Evolutionary conservation across 35 echinoderm and acorn worm species (phyloP).

Genomic region (Stichopus chloronotus): DNA sequence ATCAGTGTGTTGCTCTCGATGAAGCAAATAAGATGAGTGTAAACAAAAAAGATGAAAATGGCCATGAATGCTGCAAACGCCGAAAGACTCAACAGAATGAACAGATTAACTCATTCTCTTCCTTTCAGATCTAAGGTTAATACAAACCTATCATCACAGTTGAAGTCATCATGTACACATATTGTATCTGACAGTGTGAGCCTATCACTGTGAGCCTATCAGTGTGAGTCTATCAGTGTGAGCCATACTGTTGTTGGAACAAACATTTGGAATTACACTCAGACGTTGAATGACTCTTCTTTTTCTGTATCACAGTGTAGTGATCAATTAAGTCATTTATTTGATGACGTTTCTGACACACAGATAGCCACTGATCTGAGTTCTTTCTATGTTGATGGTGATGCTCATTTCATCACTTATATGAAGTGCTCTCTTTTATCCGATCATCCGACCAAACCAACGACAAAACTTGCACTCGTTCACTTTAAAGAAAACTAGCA

Average conservation of each 20-base stretch:
- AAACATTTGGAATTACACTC: background rate
- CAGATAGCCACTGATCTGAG: conserved; percentile 7
- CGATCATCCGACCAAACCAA: background rate
- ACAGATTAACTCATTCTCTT: conserved; percentile 37
- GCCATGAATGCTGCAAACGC: background rate
- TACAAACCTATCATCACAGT: background rate
- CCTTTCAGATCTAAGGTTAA: conserved; percentile 49
- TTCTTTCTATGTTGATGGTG: conserved; percentile 20
- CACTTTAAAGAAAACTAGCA: background rate
- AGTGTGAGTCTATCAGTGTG: no score
- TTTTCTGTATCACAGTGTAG: background rate
- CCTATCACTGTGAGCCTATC: no score
- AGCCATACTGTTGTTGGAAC: background rate
- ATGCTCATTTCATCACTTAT: conserved; percentile 19
- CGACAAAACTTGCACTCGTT: background rate
- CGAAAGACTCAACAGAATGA: conserved; percentile 8
- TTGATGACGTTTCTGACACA: background rate
- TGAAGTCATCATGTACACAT: background rate
- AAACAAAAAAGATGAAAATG: conserved; percentile 51
- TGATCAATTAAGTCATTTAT: conserved; percentile 15
- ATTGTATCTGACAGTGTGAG: background rate
- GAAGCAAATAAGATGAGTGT: conserved; percentile 60
- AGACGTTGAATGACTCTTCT: conserved; percentile 25
- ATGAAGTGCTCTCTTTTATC: background rate
- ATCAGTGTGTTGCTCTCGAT: conserved; percentile 48